Base-by-base conservation (phyloP, 92 coral and sea anemone species). In the Parazoanthus swiftii region DNA sequence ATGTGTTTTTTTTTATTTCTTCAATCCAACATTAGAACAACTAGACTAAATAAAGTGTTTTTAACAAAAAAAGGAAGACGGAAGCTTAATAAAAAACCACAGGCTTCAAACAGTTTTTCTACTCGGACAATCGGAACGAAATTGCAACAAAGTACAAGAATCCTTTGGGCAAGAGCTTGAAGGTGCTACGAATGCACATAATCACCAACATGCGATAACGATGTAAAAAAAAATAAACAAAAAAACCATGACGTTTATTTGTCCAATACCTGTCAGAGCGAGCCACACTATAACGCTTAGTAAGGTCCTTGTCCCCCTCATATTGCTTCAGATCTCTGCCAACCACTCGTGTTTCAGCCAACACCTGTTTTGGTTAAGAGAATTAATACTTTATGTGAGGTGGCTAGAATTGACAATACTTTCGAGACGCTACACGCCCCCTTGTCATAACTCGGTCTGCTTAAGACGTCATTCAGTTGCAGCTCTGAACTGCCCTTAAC, bases 301-400 rank as follows among this genome's bases (percentile, higher is more conserved):
- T 68, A 43, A n/a, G 44, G 56, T 35, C 39, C 42, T 44, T 3
- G n/a, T 79, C 26, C 39, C 39, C 44, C 50, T 35, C 87, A 84
- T 84, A 48, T 48, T 84, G 63, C 26, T 71, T 84, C 50, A 25
- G 26, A 15, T 9, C 66, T 82, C 86, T 46, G 58, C 56, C 79
- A 43, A 9, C 42, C 25, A 16, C 6, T 15, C 77, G 29, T 76
- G 51, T 18, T 76, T 39, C 26, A 35, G 75, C 18, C 66, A 46
- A 80, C 93, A 91, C 93, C 93, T 91, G 70, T 90, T 79, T 85
- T 73, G 88, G 33, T 88, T 80, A 79, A 74, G 46, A 76, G 76
- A 51, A 89, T 91, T 74, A 91, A 91, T 91, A 91, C 74, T 91
- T 91, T 48, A 84, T 84, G 75, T 48, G 87, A 84, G 87, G 37